These are phyloP conservation scores for Lycocorax pyrrhopterus DNA, from an alignment of 2,113 vertebrate species.

Conservation along the genomic window DNA sequence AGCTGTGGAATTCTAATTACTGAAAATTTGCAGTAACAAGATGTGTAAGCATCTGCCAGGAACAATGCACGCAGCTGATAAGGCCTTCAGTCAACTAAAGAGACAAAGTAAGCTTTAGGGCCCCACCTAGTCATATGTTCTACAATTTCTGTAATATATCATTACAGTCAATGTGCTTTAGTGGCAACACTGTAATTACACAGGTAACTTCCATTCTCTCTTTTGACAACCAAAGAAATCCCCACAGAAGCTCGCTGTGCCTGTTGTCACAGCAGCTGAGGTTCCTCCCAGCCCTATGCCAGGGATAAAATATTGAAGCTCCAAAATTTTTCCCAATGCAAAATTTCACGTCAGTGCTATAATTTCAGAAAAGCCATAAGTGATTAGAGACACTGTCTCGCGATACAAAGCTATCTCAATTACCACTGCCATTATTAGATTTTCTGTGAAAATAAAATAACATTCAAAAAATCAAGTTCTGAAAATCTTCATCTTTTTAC, in stretches of 20 bases:
- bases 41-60: not conserved
- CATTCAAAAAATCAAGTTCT: not conserved
- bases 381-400: not conserved
- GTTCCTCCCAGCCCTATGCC: not conserved
- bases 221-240: not conserved
- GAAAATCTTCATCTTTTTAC: not conserved
- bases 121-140: not conserved
- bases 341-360: not conserved
- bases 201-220: not conserved
- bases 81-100: not conserved
- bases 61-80: not conserved
- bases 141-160: not conserved
- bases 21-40: not conserved
- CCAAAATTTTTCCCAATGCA: not conserved
- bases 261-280: not conserved
- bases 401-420: not conserved
- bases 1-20: not conserved
- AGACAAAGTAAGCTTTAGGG: not conserved
- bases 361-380: not conserved
- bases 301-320: not conserved
- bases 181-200: not conserved
- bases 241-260: not conserved
- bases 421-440: not conserved
- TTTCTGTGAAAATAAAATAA: not conserved
- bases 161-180: not conserved